Evolutionary conservation across 1,140 invertebrate genomes (phyloP).

Genomic region (Adoxophyes honmai): DNA sequence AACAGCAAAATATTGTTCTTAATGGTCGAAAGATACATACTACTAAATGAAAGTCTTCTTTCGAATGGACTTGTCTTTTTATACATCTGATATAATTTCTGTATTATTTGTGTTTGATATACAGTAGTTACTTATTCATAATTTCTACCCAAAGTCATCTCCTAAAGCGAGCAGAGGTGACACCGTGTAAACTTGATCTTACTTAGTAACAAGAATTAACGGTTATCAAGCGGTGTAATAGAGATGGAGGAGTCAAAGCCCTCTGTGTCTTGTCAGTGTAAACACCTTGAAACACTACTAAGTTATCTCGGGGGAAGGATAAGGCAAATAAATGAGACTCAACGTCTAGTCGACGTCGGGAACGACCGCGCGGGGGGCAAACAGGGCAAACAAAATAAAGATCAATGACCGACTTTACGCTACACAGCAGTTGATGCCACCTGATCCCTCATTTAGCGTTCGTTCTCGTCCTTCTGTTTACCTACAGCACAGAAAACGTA

Average conservation of each 20-base stretch:
- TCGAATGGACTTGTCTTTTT: too few relatives aligned
- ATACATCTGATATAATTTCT: too few relatives aligned
- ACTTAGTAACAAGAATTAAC: too few relatives aligned
- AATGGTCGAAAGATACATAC: too few relatives aligned
- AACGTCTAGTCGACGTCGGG: conserved; percentile 26
- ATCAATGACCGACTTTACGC: conserved; percentile 44
- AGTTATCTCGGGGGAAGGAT: conserved; percentile 33
- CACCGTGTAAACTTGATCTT: too few relatives aligned
- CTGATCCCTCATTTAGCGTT: conserved; percentile 34
- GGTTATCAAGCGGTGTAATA: too few relatives aligned
- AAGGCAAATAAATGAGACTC: conserved; percentile 34
- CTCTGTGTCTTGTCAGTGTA: conserved; percentile 20
- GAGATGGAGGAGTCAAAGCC: not conserved
- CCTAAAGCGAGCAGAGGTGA: too few relatives aligned
- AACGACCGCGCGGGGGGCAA: conserved; percentile 25
- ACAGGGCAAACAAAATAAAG: conserved; percentile 40
- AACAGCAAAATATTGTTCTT: too few relatives aligned
- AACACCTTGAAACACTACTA: conserved; percentile 29
- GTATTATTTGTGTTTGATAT: too few relatives aligned
- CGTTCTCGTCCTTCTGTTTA: not conserved
- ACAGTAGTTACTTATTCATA: too few relatives aligned
- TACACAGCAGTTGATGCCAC: conserved; percentile 29
- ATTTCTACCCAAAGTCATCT: too few relatives aligned
- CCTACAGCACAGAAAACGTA: conserved; percentile 11
- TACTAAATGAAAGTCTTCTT: too few relatives aligned